phyloP scores from a whole-genome alignment of 2,797 vertebrate species.

The Stomatorhinus walkeri region DNA sequence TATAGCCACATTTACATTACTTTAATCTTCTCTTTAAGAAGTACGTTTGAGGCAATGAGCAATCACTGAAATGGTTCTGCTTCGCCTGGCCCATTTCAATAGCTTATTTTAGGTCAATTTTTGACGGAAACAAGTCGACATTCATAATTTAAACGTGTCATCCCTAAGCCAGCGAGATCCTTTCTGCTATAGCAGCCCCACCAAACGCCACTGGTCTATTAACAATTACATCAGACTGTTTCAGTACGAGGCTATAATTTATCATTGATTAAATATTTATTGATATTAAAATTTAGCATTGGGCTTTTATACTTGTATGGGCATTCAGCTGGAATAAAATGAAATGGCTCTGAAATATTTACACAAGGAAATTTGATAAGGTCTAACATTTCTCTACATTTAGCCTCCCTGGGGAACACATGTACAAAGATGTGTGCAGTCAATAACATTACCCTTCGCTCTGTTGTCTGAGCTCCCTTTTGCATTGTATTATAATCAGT shows the following conservation, averaged over 20 bases:
- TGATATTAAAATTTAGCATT: conserved; percentile 50
- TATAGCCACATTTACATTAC: neutral
- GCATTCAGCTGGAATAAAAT: conserved; percentile 46
- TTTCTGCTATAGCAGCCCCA: conserved; percentile 33
- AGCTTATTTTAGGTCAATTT: conserved; percentile 47
- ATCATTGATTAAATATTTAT: conserved; percentile 50
- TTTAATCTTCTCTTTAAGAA: neutral
- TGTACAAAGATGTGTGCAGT: conserved; percentile 32
- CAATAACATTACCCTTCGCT: conserved; percentile 23
- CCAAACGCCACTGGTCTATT: conserved; percentile 46
- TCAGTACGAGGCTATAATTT: conserved; percentile 43
- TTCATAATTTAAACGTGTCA: conserved; percentile 49
- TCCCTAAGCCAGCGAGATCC: conserved; percentile 34
- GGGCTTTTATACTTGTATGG: conserved; percentile 34
- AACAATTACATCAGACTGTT: conserved; percentile 42
- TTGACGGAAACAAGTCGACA: conserved; percentile 37
- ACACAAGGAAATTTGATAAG: conserved; percentile 48
- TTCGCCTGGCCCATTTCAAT: conserved; percentile 36
- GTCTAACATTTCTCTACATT: conserved; percentile 45
- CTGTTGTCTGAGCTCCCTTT: conserved; percentile 29
- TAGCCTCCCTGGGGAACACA: conserved; percentile 31
- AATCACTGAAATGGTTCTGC: conserved; percentile 33
- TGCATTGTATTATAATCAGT: conserved; percentile 20
- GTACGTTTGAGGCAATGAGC: conserved; percentile 27
- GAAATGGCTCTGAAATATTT: conserved; percentile 49